A percentile compares a stretch with the other conserved stretches of the same genome.
Evolutionary conservation across 2,113 vertebrate genomes (phyloP).

Genomic region (Lethenteron reissneri): DNA sequence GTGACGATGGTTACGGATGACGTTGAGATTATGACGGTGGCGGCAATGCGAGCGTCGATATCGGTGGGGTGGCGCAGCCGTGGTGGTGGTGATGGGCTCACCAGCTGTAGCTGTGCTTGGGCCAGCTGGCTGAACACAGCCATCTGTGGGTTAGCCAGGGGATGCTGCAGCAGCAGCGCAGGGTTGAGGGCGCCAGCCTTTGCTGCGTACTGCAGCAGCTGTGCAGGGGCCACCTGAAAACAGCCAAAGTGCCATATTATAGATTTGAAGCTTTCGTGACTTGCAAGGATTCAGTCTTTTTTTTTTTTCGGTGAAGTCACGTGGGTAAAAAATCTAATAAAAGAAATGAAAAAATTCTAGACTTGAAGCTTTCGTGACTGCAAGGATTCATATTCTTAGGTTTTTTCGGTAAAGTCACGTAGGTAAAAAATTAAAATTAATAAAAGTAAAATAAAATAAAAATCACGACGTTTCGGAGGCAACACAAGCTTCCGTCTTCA

Average conservation of each 20-base stretch:
- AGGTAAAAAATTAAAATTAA: too few species aligned
- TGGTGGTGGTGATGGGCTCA: not conserved
- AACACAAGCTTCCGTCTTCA: too few species aligned
- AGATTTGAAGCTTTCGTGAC: too few species aligned
- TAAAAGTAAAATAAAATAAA: too few species aligned
- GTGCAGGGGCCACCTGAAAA: slow-evolving; percentile 1
- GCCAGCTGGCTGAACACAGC: slow-evolving; percentile 2
- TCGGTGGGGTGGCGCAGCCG: too few species aligned
- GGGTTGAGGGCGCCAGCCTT: slow-evolving; percentile 5
- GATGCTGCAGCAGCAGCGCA: slow-evolving; percentile 1
- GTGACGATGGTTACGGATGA: not conserved
- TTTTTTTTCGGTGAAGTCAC: too few species aligned
- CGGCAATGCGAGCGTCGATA: too few species aligned
- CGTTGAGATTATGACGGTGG: not conserved
- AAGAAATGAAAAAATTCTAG: not conserved
- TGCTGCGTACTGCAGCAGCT: slow-evolving; percentile 3
- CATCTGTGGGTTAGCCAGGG: not conserved
- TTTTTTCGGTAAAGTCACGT: too few species aligned
- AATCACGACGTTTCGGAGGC: too few species aligned
- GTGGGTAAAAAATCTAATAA: not conserved
- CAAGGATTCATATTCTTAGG: too few species aligned
- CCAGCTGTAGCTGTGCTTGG: not conserved
- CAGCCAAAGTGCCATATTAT: not conserved
- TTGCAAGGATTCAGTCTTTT: too few species aligned
- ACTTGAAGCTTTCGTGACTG: too few species aligned